A percentile compares a stretch with the other conserved stretches of the same genome.
Conservation (phyloP, 2,888 invertebrate genomes). For the Hyposoter didymator region DNA sequence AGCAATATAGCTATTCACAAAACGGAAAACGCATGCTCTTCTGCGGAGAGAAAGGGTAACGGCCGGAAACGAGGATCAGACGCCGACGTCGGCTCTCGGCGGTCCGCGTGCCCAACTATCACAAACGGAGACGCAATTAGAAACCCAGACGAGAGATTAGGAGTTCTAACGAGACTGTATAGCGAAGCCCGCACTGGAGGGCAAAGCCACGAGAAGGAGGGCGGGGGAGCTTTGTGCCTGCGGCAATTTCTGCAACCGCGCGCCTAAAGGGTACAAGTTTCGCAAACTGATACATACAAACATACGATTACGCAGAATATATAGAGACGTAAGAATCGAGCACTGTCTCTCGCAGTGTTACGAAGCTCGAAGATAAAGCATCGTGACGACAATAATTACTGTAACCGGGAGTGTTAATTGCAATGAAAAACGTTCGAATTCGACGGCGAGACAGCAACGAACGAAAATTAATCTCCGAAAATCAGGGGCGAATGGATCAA, state of each 20-base stretch:
- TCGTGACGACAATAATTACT: constrained; percentile 21
- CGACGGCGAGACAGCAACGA: constrained; percentile 23
- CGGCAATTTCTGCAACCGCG: constrained; percentile 51
- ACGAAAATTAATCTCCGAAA: constrained; percentile 28
- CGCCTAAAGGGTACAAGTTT: constrained; percentile 54
- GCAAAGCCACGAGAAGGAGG: background rate
- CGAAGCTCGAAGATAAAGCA: background rate
- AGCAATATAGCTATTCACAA: constrained; percentile 50
- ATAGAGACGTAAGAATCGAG: background rate
- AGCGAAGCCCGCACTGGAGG: constrained; percentile 64
- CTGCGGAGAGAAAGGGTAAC: constrained; percentile 69
- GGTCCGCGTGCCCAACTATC: constrained; percentile 67
- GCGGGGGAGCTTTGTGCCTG: constrained; percentile 53
- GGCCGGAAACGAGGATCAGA: constrained; percentile 71
- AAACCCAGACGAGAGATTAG: constrained; percentile 72
- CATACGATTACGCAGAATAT: background rate
- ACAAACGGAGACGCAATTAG: constrained; percentile 75
- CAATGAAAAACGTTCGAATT: constrained; percentile 28
- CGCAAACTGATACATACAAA: constrained; percentile 43
- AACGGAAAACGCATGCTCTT: constrained; percentile 71
- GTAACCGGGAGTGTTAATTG: constrained; percentile 43
- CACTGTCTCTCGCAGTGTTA: constrained; percentile 7
- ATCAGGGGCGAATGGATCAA: constrained; percentile 6
- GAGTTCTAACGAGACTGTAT: constrained; percentile 72
- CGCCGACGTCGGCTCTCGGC: constrained; percentile 57